These are phyloP conservation scores for Toxostoma redivivum DNA, from an alignment of 2,113 vertebrate species.

Conservation along the genomic window DNA sequence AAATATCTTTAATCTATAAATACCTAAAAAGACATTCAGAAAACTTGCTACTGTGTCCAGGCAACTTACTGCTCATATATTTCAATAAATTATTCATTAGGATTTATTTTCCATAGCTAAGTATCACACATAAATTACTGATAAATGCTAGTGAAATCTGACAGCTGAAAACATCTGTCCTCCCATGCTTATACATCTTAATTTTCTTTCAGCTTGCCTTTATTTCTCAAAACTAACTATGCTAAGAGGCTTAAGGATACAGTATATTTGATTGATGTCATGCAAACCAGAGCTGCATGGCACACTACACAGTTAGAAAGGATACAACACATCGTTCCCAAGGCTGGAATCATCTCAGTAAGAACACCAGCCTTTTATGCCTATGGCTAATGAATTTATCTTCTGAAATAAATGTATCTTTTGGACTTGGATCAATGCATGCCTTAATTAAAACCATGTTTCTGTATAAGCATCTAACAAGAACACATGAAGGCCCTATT, in stretches of 20 bases:
- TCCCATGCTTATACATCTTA: slow-evolving; percentile 13
- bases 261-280: neutral
- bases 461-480: slow-evolving; percentile 34
- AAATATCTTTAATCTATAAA: neutral
- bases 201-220: slow-evolving; percentile 30
- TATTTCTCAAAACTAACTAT: slow-evolving; percentile 45
- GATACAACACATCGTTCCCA: neutral
- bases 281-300: neutral
- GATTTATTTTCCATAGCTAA: slow-evolving; percentile 52
- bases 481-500: slow-evolving; percentile 49
- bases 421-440: slow-evolving; percentile 49
- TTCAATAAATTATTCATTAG: slow-evolving; percentile 47
- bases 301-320: neutral
- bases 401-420: slow-evolving; percentile 54
- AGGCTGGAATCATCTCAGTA: neutral
- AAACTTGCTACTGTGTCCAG: neutral
- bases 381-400: slow-evolving; percentile 48
- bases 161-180: slow-evolving; percentile 52
- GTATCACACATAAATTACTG: slow-evolving; percentile 21
- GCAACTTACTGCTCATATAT: neutral
- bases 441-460: slow-evolving; percentile 68
- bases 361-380: slow-evolving; percentile 26
- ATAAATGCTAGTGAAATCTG: slow-evolving; percentile 37
- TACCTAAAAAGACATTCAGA: neutral
- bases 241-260: neutral